These are phyloP conservation scores for Camponotus vicinus DNA, from an alignment of 1,140 invertebrate genomes.

Conservation along the genomic window DNA sequence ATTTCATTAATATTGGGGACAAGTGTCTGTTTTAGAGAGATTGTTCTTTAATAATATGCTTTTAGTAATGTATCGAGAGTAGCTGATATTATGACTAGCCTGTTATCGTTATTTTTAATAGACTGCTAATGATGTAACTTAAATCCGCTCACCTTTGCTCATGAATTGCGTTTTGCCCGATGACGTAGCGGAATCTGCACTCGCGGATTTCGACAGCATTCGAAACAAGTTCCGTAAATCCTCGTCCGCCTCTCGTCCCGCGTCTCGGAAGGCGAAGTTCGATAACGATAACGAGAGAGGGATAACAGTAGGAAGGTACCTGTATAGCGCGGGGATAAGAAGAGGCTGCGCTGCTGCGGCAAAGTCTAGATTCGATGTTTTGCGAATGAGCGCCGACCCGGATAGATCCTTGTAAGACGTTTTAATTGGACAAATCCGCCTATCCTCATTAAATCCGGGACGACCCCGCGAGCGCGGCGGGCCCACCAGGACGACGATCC, in stretches of 20 bases:
- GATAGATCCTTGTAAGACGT: constrained; percentile 86
- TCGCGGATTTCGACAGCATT: constrained; percentile 9
- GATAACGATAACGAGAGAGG: constrained; percentile 71
- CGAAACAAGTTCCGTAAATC: constrained; percentile 37
- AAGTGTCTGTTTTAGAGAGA: not conserved
- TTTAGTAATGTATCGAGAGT: not conserved
- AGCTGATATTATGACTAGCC: not conserved
- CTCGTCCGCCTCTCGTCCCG: not conserved
- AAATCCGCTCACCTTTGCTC: constrained; percentile 4
- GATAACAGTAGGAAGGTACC: constrained; percentile 67
- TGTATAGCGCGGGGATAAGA: constrained; percentile 79
- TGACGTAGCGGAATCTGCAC: constrained; percentile 31
- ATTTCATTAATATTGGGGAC: not conserved
- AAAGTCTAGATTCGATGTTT: constrained; percentile 83
- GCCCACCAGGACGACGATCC: constrained; percentile 54
- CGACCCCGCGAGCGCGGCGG: constrained; percentile 45
- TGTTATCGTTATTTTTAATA: not conserved
- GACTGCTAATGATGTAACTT: not conserved
- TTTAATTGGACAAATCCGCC: constrained; percentile 87
- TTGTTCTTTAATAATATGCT: not conserved
- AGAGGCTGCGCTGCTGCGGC: constrained; percentile 76
- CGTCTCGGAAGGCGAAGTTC: constrained; percentile 50
- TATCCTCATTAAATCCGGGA: constrained; percentile 87
- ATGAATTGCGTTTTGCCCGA: constrained; percentile 10
- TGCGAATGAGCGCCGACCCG: constrained; percentile 80